Percentiles rank a stretch among this genome's conserved stretches.
Conservation (phyloP, 2,888 invertebrate genomes). For the Eristalinus sepulchralis region DNA sequence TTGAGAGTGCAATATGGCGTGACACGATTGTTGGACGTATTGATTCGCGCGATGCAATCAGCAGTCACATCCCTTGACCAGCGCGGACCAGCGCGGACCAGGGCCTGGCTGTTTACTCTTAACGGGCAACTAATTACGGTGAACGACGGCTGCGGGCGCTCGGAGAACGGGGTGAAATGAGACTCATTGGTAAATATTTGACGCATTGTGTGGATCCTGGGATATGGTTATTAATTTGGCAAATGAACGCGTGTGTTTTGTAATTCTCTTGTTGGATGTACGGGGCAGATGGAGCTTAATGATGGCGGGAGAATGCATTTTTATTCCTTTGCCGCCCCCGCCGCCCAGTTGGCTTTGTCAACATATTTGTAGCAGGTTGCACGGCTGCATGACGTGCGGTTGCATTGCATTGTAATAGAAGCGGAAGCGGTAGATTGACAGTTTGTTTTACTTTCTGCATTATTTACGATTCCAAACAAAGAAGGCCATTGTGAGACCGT, state of each 20-base stretch:
- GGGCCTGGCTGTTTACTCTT: constrained; percentile 47
- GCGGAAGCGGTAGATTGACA: background rate
- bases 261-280: constrained; percentile 10
- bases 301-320: background rate
- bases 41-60: constrained; percentile 48
- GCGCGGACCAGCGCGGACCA: background rate
- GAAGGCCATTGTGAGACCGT: background rate
- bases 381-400: background rate
- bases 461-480: background rate
- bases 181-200: constrained; percentile 60
- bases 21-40: constrained; percentile 74
- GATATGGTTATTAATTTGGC: constrained; percentile 41
- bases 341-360: constrained; percentile 31
- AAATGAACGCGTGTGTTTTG: constrained; percentile 34
- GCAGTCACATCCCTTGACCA: constrained; percentile 43
- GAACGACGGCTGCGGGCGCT: constrained; percentile 26
- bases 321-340: background rate
- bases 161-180: constrained; percentile 7
- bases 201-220: constrained; percentile 4
- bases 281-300: constrained; percentile 6
- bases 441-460: background rate
- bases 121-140: constrained; percentile 57
- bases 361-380: background rate
- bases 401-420: background rate
- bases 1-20: constrained; percentile 77